phyloP scores from a whole-genome alignment of 2,888 invertebrate species.

The Argynnis bischoffii region DNA sequence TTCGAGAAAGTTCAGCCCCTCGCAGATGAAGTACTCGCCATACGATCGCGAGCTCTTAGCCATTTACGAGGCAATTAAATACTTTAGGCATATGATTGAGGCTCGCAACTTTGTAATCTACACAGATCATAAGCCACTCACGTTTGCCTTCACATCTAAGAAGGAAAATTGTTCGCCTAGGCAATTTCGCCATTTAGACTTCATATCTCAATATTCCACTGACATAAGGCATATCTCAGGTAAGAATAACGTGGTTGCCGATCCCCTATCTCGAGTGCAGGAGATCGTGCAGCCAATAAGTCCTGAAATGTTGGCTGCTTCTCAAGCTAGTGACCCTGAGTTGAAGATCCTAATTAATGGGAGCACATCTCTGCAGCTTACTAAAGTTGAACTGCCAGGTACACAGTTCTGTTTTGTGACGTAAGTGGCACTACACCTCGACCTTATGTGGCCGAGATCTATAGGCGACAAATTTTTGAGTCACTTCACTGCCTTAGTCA shows the following conservation, averaged over 20 bases:
- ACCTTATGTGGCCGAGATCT: slow-evolving; percentile 38
- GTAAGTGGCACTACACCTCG: slow-evolving; percentile 38
- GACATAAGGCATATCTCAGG: slow-evolving; percentile 50
- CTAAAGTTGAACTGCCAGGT: slow-evolving; percentile 31
- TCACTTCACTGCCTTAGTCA: slow-evolving; percentile 42
- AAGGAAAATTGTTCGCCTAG: slow-evolving; percentile 41
- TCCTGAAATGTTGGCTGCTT: slow-evolving; percentile 8
- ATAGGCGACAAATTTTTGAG: slow-evolving; percentile 41
- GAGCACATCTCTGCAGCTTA: slow-evolving; percentile 38
- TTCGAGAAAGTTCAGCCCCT: slow-evolving; percentile 48
- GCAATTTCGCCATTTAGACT: slow-evolving; percentile 51
- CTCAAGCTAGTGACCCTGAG: slow-evolving; percentile 27
- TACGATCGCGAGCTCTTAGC: slow-evolving; percentile 57
- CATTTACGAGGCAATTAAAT: too few relatives aligned
- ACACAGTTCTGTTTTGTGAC: slow-evolving; percentile 41
- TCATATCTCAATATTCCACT: slow-evolving; percentile 51
- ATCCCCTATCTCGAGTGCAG: slow-evolving; percentile 47
- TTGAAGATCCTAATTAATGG: slow-evolving; percentile 12
- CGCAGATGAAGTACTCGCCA: slow-evolving; percentile 51
- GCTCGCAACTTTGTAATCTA: slow-evolving; percentile 34
- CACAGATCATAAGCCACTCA: slow-evolving; percentile 53
- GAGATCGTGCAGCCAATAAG: slow-evolving; percentile 4
- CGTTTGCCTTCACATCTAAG: slow-evolving; percentile 45
- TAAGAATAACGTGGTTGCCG: slow-evolving; percentile 47
- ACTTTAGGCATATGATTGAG: too few relatives aligned